Evolutionary conservation across 2,113 vertebrate species (phyloP).

Genomic region (Triplophysa rosa): DNA sequence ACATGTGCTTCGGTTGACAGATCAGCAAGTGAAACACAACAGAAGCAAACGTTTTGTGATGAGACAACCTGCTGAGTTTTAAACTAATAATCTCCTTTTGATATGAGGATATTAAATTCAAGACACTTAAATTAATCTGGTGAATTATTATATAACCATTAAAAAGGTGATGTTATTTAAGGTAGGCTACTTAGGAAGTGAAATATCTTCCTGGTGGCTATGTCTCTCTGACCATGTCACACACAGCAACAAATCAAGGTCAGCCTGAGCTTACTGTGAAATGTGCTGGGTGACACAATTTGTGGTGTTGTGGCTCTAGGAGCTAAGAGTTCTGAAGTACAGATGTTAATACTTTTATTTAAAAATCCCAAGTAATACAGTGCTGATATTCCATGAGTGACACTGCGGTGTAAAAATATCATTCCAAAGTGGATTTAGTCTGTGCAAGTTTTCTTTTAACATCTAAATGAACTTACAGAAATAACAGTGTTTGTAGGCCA

Average conservation of each 20-base stretch:
- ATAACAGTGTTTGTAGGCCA: too few relatives aligned
- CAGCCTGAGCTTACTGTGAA: not conserved
- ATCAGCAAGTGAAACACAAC: not conserved
- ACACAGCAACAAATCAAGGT: not conserved
- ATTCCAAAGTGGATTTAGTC: too few relatives aligned
- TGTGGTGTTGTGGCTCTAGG: not conserved
- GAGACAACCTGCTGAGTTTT: not conserved
- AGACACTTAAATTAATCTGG: not conserved
- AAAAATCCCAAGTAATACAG: too few relatives aligned
- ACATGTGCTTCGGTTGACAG: not conserved
- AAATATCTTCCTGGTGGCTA: not conserved
- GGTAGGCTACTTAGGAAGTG: not conserved
- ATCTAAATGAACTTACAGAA: too few relatives aligned
- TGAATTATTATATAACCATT: not conserved
- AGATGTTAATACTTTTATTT: not conserved
- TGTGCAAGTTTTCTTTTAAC: too few relatives aligned
- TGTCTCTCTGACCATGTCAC: not conserved
- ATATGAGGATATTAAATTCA: not conserved
- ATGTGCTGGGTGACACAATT: not conserved
- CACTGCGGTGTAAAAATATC: too few relatives aligned
- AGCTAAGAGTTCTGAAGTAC: not conserved
- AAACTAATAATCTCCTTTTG: not conserved
- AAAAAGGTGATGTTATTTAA: not conserved
- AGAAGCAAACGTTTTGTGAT: not conserved
- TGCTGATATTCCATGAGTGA: too few relatives aligned